Percentiles rank a stretch among this genome's conserved stretches.
Evolutionary conservation across 1,140 invertebrate species (phyloP).

Genomic region (Conopomorpha cramerella): DNA sequence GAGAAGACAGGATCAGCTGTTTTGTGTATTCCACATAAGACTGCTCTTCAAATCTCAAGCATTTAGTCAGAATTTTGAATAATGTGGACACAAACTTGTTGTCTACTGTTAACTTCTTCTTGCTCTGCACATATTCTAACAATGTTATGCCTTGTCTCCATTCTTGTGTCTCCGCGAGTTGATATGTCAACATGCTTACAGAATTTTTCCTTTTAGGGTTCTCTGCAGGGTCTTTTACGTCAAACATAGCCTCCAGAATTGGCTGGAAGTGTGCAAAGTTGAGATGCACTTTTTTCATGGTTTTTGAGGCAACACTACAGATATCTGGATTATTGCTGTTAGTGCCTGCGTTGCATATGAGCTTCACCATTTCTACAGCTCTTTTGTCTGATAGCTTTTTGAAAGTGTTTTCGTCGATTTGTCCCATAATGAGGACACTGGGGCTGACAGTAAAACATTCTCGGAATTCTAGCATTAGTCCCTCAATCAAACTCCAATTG

Average conservation of each 20-base stretch:
- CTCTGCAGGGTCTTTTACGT: conserved; percentile 28
- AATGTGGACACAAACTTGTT: conserved; percentile 71
- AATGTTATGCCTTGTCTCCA: conserved; percentile 82
- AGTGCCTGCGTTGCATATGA: conserved; percentile 55
- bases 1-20: conserved; percentile 80
- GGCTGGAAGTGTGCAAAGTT: conserved; percentile 66
- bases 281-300: conserved; percentile 72
- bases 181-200: conserved; percentile 54
- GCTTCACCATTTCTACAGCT: conserved; percentile 41
- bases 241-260: conserved; percentile 65
- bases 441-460: conserved; percentile 37
- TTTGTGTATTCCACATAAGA: conserved; percentile 87
- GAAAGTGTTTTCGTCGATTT: conserved; percentile 64
- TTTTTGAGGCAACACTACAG: conserved; percentile 62
- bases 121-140: conserved; percentile 83
- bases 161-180: conserved; percentile 63
- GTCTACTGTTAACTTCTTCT: conserved; percentile 73
- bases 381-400: conserved; percentile 43
- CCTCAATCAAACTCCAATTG: conserved; percentile 48
- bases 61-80: conserved; percentile 81
- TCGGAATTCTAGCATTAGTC: conserved; percentile 39
- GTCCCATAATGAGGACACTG: conserved; percentile 52
- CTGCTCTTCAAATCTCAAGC: conserved; percentile 80
- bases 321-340: conserved; percentile 62
- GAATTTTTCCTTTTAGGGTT: conserved; percentile 41